A percentile compares a stretch with the other conserved stretches of the same genome.
Evolutionary conservation across 2,113 vertebrate genomes (phyloP).

Genomic region (Anthoscopus minutus): DNA sequence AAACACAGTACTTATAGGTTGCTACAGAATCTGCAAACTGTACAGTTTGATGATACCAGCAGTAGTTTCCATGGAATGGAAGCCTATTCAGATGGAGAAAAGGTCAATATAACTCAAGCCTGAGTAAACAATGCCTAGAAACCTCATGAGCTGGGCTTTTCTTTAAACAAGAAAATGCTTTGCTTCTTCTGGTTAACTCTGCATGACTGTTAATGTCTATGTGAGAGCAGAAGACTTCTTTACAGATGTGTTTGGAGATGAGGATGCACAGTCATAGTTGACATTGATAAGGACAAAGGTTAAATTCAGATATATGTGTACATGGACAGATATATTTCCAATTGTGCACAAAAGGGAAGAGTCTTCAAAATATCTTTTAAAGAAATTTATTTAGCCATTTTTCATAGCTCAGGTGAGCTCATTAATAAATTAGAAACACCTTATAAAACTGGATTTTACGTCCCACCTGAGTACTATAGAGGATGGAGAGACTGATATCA

Average conservation of each 20-base stretch:
- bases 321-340: not conserved
- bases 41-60: not conserved
- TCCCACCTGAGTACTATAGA: not conserved
- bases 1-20: not conserved
- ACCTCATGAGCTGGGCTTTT: not conserved
- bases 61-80: not conserved
- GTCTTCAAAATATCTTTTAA: not conserved
- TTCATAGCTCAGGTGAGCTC: not conserved
- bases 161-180: not conserved
- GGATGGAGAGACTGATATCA: not conserved
- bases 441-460: not conserved
- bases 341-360: not conserved
- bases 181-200: not conserved
- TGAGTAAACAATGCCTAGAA: not conserved
- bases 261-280: not conserved
- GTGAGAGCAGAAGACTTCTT: not conserved
- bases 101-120: not conserved
- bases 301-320: not conserved
- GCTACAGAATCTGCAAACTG: not conserved
- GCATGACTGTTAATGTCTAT: not conserved
- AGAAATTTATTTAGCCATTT: not conserved
- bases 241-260: not conserved
- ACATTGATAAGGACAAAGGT: not conserved
- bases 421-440: not conserved
- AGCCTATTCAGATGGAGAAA: not conserved